Evolutionary conservation across 2,113 vertebrate species (phyloP), one percentile per base, ranked within the genome.

Genomic region (Himantopus leucocephalus): DNA sequence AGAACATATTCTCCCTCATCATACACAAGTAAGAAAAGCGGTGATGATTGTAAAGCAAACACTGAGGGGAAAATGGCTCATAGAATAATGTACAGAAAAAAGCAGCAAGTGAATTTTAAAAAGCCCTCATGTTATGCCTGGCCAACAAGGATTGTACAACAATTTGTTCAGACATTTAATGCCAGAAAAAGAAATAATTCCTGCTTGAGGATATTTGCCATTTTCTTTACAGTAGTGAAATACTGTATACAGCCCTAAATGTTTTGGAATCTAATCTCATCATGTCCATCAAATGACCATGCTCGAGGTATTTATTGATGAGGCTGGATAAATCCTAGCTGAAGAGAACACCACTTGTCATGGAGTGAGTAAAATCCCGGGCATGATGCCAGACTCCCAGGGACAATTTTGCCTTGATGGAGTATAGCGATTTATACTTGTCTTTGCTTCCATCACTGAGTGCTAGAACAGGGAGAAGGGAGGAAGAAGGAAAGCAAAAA

Each of bases 311-410:
- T 92, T 90, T 96, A 97, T 96, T 96, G 93, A 96, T 94, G 70
- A 94, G 92, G 70, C 63, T 92, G 74, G 81, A 86, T 95, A 94
- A 58, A 82, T 96, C 90, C 45, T 67, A 96, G 93, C 83, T 96
- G 85, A 91, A 97, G 95, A 97, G 88, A 93, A 89, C 68, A 95
- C 71, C 17, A 21, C 95, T 97, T 97, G 92, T 97, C 97, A 94
- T 6, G 67, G 92, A 97, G 72, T 71, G 92, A 97, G 88, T 96
- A 24, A 92, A 95, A 93, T 78, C 63, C 95, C 70, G 83, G 97
- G 96, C 95, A 6, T 39, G 78, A 35, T 93, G 97, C 97, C 98
- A 98, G 81, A 9, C 45, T 92, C 92, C 56, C 75, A 80, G 94
- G 96, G 96, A 90, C 90, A 88, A 79, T 88, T 96, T 88, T 97